phyloP scores from a whole-genome alignment of 2,113 vertebrate species.

The Dipodomys ordii region DNA sequence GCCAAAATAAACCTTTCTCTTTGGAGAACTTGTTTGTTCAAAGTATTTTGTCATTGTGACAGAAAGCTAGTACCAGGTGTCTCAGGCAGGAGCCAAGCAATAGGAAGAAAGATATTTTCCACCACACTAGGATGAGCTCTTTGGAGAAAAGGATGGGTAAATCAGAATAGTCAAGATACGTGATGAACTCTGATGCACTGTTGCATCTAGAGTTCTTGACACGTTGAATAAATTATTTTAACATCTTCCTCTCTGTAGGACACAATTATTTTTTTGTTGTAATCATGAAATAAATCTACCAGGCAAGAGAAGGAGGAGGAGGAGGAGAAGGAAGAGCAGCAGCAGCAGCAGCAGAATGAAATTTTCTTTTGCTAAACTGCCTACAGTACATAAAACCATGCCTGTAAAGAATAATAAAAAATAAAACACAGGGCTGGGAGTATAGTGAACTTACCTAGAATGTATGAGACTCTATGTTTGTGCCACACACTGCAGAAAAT shows the following conservation, averaged over 20 bases:
- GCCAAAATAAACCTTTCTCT: neutral
- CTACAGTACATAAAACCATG: neutral
- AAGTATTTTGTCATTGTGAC: neutral
- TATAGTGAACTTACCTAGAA: neutral
- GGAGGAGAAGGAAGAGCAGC: too few species aligned
- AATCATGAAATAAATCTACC: constrained; percentile 16
- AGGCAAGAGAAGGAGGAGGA: neutral
- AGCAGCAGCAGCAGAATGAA: neutral
- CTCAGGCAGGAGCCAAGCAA: neutral
- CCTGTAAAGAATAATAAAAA: neutral
- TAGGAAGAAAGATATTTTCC: neutral
- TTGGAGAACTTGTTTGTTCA: neutral
- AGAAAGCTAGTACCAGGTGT: neutral
- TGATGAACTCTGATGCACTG: neutral
- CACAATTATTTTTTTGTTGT: constrained; percentile 1
- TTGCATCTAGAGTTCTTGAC: neutral
- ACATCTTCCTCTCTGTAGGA: neutral
- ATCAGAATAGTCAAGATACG: neutral
- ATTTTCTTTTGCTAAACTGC: neutral
- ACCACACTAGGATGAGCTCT: neutral
- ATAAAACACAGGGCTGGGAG: neutral
- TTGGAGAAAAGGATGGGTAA: neutral
- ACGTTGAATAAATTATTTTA: neutral
- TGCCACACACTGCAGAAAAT: neutral
- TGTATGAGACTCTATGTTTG: too few species aligned